Percentiles rank a stretch among this genome's conserved stretches.
phyloP scores from a whole-genome alignment of 2,113 vertebrate genomes.

The Aramus guarauna region DNA sequence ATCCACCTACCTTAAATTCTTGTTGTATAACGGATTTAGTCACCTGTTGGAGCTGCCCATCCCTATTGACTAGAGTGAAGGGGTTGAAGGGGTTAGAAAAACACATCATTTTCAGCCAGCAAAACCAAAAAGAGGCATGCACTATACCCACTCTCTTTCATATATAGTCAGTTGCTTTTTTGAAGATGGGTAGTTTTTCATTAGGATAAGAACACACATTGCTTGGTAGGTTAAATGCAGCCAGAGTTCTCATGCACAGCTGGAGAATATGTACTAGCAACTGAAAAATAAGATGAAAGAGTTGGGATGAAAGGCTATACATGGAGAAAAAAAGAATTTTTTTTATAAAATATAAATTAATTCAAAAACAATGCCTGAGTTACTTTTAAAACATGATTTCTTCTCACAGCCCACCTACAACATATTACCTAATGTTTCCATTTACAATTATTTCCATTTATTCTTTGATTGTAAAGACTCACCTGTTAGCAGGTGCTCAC shows the following conservation, averaged over 20 bases:
- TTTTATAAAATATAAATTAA: neutral
- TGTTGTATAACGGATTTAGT: neutral
- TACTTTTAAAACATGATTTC: neutral
- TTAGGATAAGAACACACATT: neutral
- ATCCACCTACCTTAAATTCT: neutral
- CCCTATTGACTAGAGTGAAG: neutral
- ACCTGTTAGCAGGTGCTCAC: neutral
- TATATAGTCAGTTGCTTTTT: neutral
- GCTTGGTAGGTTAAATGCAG: neutral
- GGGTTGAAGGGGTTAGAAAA: neutral
- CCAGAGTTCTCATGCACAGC: neutral
- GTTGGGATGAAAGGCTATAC: neutral
- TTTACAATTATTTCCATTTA: neutral
- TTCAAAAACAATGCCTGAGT: neutral
- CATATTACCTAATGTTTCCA: neutral
- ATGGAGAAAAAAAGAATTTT: neutral
- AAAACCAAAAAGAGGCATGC: neutral
- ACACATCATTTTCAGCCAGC: neutral
- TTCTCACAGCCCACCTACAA: neutral
- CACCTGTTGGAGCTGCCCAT: neutral
- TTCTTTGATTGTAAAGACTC: neutral
- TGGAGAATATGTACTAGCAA: neutral
- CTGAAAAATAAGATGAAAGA: neutral
- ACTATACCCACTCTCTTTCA: neutral
- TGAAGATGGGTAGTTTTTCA: neutral